Evolutionary conservation across 2,113 vertebrate species (phyloP).

Genomic region (Rhombomys opimus): DNA sequence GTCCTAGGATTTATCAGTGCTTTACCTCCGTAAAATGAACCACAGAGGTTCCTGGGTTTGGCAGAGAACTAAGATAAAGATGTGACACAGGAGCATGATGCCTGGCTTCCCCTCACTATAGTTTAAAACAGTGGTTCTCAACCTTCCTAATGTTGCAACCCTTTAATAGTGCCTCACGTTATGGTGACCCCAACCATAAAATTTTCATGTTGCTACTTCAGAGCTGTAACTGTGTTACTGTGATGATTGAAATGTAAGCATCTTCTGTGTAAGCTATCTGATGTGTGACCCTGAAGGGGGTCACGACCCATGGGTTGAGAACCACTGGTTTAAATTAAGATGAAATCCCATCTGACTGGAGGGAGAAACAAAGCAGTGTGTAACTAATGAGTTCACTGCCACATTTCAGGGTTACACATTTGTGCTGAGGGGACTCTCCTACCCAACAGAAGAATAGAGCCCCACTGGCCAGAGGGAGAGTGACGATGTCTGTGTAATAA

Average conservation of each 20-base stretch:
- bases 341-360: neutral
- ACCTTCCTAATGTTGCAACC: neutral
- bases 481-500: constrained; percentile 14
- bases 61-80: neutral
- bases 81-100: neutral
- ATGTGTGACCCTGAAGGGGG: neutral
- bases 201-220: neutral
- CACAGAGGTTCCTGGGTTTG: neutral
- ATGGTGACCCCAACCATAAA: neutral
- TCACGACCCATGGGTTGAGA: neutral
- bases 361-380: neutral
- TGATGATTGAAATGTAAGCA: neutral
- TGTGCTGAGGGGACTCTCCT: neutral
- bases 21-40: neutral
- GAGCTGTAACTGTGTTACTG: neutral
- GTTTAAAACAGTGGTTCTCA: neutral
- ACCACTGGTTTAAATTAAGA: neutral
- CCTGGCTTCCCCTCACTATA: neutral
- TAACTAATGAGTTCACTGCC: neutral
- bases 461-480: neutral
- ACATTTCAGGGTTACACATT: neutral
- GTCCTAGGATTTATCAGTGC: neutral
- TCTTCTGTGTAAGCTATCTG: neutral
- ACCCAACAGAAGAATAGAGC: neutral
- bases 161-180: neutral